These are phyloP conservation scores for Channa argus DNA, from an alignment of 2,113 vertebrate species.

Conservation along the genomic window DNA sequence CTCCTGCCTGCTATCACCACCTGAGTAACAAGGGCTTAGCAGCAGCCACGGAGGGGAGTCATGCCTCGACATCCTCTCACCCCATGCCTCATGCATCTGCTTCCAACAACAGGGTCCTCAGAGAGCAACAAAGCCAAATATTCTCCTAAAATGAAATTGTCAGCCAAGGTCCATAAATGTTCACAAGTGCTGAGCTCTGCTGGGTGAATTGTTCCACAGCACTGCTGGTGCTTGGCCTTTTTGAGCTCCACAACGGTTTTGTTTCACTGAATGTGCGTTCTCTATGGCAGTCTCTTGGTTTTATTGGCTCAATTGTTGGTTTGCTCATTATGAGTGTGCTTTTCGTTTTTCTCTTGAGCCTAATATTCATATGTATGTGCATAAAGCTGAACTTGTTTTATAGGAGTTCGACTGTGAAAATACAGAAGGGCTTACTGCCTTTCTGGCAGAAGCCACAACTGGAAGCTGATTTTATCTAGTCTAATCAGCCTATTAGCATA, in stretches of 20 bases:
- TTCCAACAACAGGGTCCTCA: conserved; percentile 22
- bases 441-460: not conserved
- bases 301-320: conserved; percentile 7
- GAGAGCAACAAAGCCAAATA: conserved; percentile 51
- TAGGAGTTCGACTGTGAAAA: conserved; percentile 27
- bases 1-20: conserved; percentile 13
- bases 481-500: conserved; percentile 59
- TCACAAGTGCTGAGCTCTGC: conserved; percentile 12
- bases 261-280: conserved; percentile 11
- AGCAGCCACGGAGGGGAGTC: conserved; percentile 15
- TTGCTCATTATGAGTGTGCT: conserved; percentile 42
- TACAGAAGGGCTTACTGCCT: conserved; percentile 21
- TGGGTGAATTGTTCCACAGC: conserved; percentile 35
- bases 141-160: conserved; percentile 21
- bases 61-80: conserved; percentile 1
- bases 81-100: conserved; percentile 3
- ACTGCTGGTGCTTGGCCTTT: conserved; percentile 40
- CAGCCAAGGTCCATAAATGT: conserved; percentile 24
- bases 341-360: conserved; percentile 32
- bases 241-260: conserved; percentile 23
- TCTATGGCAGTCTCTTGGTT: conserved; percentile 31
- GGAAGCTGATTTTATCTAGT: conserved; percentile 29
- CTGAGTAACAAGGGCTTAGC: conserved; percentile 6
- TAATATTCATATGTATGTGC: conserved; percentile 8
- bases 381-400: conserved; percentile 18